Percentiles rank a stretch among this genome's conserved stretches.
Conservation (phyloP, 2,888 invertebrate genomes). For the Lydus trimaculatus region DNA sequence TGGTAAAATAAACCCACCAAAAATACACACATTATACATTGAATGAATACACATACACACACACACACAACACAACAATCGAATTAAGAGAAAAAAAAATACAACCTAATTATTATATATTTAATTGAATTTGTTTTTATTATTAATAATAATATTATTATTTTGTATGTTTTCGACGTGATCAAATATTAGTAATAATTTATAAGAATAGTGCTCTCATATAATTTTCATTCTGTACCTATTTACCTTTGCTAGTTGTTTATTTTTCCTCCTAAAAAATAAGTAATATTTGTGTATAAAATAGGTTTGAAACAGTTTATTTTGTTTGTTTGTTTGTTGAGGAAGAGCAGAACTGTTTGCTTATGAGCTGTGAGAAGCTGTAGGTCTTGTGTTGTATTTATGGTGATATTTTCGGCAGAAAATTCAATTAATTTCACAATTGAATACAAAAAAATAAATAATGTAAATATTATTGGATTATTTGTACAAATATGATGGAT, state of each 20-base stretch:
- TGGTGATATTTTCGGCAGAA: constrained; percentile 20
- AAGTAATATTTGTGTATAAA: constrained; percentile 47
- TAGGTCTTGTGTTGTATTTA: constrained; percentile 44
- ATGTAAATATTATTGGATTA: constrained; percentile 26
- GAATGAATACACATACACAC: neutral
- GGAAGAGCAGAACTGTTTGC: constrained; percentile 45
- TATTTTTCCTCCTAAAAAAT: constrained; percentile 55
- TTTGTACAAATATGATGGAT: constrained; percentile 23
- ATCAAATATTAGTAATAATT: constrained; percentile 7
- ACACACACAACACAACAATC: neutral
- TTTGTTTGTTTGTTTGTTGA: neutral
- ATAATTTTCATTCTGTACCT: constrained; percentile 25
- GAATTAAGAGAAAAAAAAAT: neutral
- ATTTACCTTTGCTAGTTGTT: constrained; percentile 34
- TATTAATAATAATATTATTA: neutral
- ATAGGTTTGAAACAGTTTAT: constrained; percentile 53
- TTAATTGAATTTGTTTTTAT: neutral
- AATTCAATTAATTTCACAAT: neutral
- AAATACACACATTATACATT: constrained; percentile 11
- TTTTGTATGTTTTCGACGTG: constrained; percentile 1
- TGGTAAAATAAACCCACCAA: constrained; percentile 45
- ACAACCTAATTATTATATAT: neutral
- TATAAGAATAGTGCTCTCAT: constrained; percentile 28
- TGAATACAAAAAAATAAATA: neutral
- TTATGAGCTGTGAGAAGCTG: constrained; percentile 54